Conservation (phyloP, 2,888 invertebrate species). For the Euspilapteryx auroguttella region DNA sequence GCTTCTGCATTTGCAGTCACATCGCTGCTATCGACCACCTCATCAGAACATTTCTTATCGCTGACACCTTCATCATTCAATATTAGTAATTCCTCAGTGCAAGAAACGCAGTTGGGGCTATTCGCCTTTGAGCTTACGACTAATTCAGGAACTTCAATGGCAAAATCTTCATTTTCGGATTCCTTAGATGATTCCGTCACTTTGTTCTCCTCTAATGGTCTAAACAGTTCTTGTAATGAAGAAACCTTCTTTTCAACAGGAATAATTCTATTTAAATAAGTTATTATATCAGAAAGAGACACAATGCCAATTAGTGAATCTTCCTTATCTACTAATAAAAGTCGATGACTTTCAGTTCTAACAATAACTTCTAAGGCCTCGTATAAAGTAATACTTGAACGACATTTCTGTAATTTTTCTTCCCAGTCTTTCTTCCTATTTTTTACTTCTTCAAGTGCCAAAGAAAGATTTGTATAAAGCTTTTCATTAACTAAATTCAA, state of each 20-base stretch:
- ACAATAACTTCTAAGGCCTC: conserved; percentile 90
- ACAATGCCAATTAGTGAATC: conserved; percentile 50
- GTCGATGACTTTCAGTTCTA: conserved; percentile 77
- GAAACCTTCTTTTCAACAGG: conserved; percentile 50
- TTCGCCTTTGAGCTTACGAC: no score
- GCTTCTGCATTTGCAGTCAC: no score
- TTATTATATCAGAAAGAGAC: conserved; percentile 51
- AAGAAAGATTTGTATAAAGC: conserved; percentile 87
- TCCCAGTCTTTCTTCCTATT: conserved; percentile 89
- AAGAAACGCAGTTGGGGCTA: no score
- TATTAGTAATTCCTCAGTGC: no score
- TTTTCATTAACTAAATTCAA: conserved; percentile 88
- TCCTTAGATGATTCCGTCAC: conserved; percentile 44
- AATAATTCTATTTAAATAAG: conserved; percentile 54
- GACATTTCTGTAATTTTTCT: conserved; percentile 89
- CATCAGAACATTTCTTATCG: neutral
- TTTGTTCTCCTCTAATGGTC: conserved; percentile 48
- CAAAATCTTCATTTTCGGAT: conserved; percentile 40
- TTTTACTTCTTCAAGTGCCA: conserved; percentile 82
- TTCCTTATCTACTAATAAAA: conserved; percentile 53
- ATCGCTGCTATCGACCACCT: no score
- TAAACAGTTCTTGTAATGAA: conserved; percentile 51
- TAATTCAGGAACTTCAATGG: conserved; percentile 39
- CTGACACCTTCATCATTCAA: neutral
- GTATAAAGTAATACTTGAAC: conserved; percentile 79